phyloP scores from a whole-genome alignment of 2,888 invertebrate genomes.

The Drosophila mulleri region DNA sequence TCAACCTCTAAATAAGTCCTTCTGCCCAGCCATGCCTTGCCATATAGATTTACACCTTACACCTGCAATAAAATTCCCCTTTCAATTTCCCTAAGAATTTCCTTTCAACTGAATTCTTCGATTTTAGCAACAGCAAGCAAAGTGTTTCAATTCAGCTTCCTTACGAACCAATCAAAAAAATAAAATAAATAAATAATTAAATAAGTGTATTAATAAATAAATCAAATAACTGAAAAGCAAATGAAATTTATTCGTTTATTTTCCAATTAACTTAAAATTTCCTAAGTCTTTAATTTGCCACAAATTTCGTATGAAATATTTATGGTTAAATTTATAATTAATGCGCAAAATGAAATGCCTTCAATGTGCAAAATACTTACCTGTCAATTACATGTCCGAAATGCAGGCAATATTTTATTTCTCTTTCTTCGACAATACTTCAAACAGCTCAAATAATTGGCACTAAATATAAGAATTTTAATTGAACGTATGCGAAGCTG shows the following conservation, averaged over 20 bases:
- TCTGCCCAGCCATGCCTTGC: too few species aligned
- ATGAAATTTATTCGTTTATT: neutral
- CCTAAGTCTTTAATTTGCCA: slow-evolving; percentile 1
- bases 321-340: slow-evolving; percentile 15
- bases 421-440: neutral
- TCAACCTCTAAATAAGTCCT: neutral
- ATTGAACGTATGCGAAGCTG: neutral
- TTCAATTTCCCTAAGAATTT: slow-evolving; percentile 51
- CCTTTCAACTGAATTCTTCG: slow-evolving; percentile 41
- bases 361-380: neutral
- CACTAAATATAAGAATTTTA: neutral
- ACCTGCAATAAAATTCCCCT: slow-evolving; percentile 41
- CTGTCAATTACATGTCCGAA: slow-evolving; percentile 12
- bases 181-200: too few species aligned
- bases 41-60: too few species aligned
- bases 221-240: neutral
- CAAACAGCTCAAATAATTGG: slow-evolving; percentile 10
- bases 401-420: neutral
- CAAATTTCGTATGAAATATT: neutral
- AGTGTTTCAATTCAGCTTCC: slow-evolving; percentile 19
- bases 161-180: neutral
- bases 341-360: slow-evolving; percentile 1
- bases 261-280: neutral
- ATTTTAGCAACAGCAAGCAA: neutral
- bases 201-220: neutral